phyloP scores from a whole-genome alignment of 2,888 invertebrate genomes.

The Pseudeuparius sepicola region DNA sequence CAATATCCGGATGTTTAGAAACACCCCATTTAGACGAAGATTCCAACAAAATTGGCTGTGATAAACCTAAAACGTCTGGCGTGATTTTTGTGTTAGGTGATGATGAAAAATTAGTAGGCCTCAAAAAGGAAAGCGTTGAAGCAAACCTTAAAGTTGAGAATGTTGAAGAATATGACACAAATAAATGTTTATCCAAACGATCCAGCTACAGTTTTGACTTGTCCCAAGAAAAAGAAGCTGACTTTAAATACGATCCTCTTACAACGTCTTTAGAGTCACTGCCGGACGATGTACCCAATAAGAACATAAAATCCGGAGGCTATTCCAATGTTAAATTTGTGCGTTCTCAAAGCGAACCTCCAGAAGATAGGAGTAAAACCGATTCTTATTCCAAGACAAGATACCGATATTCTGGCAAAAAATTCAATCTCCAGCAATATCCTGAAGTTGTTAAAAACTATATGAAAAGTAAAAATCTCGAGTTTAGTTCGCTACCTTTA shows the following conservation, averaged over 20 bases:
- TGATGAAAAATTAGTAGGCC: conserved; percentile 54
- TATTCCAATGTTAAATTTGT: no score
- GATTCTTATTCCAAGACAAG: conserved; percentile 2
- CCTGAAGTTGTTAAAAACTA: conserved; percentile 65
- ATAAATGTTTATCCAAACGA: neutral
- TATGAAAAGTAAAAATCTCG: conserved; percentile 64
- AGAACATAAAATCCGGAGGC: neutral
- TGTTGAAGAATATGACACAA: no score
- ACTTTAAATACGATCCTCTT: no score
- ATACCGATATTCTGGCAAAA: conserved; percentile 59
- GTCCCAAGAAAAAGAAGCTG: no score
- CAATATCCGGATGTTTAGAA: no score
- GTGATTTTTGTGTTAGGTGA: conserved; percentile 66
- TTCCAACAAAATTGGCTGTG: no score
- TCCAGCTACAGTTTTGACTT: conserved; percentile 1
- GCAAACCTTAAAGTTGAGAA: conserved; percentile 7
- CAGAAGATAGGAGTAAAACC: conserved; percentile 5
- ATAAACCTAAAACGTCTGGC: no score
- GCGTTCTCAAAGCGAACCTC: neutral
- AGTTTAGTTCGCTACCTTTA: conserved; percentile 50
- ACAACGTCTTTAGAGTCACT: no score
- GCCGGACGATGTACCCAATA: no score
- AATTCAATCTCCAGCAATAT: conserved; percentile 64
- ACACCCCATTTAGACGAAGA: no score
- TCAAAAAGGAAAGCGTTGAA: conserved; percentile 40